Conservation (phyloP, 2,797 vertebrate species). For the Phrynocephalus forsythii region DNA sequence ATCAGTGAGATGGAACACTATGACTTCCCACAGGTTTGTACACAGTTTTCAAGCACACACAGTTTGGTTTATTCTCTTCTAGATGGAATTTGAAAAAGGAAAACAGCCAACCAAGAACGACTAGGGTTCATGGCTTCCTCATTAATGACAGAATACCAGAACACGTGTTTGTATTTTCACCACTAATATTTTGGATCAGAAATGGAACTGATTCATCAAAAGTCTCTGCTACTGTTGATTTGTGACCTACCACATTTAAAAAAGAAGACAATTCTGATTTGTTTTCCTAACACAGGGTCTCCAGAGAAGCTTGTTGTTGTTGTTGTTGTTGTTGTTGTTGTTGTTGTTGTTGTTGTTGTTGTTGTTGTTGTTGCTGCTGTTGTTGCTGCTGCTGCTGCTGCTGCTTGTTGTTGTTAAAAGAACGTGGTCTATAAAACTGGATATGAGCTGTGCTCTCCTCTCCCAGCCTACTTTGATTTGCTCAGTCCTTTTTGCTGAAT, state of each 20-base stretch:
- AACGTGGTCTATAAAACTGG: background rate
- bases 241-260: too few relatives aligned
- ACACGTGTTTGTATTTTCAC: background rate
- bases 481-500: background rate
- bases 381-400: too few relatives aligned
- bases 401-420: too few relatives aligned
- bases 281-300: background rate
- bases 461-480: background rate
- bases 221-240: background rate
- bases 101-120: too few relatives aligned
- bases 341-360: too few relatives aligned
- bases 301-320: background rate
- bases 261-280: background rate
- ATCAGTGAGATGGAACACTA: background rate
- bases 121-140: background rate
- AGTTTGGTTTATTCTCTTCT: too few relatives aligned
- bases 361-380: too few relatives aligned
- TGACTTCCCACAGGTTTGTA: too few relatives aligned
- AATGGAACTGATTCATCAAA: background rate
- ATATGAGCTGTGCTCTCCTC: background rate
- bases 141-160: background rate
- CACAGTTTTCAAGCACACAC: too few relatives aligned
- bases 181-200: background rate
- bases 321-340: background rate
- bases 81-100: too few relatives aligned